Evolutionary conservation across 2,797 vertebrate genomes (phyloP), one percentile per base, ranked within the genome.

Genomic region (Phalloptychus januarius): DNA sequence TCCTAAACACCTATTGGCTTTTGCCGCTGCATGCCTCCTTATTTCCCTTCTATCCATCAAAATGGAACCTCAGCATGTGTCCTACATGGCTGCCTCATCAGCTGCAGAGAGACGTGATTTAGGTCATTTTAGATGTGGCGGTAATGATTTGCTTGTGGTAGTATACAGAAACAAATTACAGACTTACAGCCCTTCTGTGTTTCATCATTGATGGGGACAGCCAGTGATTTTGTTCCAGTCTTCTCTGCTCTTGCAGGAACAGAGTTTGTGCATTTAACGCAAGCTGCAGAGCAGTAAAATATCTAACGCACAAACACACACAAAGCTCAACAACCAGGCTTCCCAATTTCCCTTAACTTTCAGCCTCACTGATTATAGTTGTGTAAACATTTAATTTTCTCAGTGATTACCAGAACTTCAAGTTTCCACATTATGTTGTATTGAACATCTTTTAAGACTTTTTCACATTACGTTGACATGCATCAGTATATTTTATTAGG

Each of bases 51-150:
- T 79, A 83, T 44, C 15, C 83, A 93, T 90, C 82, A 92, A 91
- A 92, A 93, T 93, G 86, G 87, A 90, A 82, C 89, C 74, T 85
- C 48, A 1, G 23, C 79, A 42, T 52, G 76, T 79, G 67, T 86
- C 80, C 76, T 73, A 75, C 81, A 86, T 85, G 83, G 78, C 74
- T 83, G 42, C 87, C 82, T 72, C 70, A 77, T 72, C 42, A 65
- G 0, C 13, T n/a, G 70, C 16, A 45, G 25, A n/a, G 73, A 76
- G 42, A 7, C 69, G 20, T 10, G 12, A 50, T 36, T 36, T 50
- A 33, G 36, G 33, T 73, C 7, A 54, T 54, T 38, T 73, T 38
- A n/a, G 33, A n/a, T n/a, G 33, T 15, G 20, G 13, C 2, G 12
- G 71, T 23, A 50, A 52, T 28, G 28, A 11, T 75, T 31, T 16